These are phyloP conservation scores for Antheraea yamamai DNA, from an alignment of 2,888 invertebrate genomes.

Conservation along the genomic window DNA sequence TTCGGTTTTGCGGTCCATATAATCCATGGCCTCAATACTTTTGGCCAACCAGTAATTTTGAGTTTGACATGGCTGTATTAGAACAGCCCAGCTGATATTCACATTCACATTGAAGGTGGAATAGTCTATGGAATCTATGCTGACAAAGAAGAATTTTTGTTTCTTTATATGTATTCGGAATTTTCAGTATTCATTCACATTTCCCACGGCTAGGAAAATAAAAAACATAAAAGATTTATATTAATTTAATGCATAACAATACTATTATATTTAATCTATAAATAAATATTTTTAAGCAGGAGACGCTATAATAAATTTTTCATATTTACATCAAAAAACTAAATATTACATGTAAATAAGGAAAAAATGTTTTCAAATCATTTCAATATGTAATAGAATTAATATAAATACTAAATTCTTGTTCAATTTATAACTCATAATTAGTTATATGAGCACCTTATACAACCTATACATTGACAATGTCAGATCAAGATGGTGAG, in stretches of 20 bases:
- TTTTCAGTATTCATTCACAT: background rate
- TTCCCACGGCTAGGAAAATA: background rate
- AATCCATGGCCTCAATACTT: too few species aligned
- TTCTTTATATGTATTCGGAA: background rate
- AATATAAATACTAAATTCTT: background rate
- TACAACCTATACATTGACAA: background rate
- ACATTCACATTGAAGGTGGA: background rate
- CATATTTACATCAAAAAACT: constrained; percentile 1
- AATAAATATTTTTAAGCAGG: constrained; percentile 4
- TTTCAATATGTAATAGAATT: background rate
- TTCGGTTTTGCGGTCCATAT: too few species aligned
- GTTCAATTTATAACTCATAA: background rate
- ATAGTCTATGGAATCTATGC: background rate
- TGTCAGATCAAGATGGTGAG: background rate
- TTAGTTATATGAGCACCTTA: background rate
- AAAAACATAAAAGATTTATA: constrained; percentile 10
- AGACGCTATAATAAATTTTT: constrained; percentile 3
- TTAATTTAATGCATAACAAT: constrained; percentile 19
- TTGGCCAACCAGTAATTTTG: too few species aligned
- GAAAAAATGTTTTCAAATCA: background rate
- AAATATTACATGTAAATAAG: background rate
- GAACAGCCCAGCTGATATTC: too few species aligned
- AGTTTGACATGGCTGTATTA: too few species aligned
- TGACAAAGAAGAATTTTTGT: background rate
- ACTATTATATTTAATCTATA: constrained; percentile 18